Evolutionary conservation across 2,797 vertebrate genomes (phyloP).

Genomic region (Chaetophractus vellerosus): DNA sequence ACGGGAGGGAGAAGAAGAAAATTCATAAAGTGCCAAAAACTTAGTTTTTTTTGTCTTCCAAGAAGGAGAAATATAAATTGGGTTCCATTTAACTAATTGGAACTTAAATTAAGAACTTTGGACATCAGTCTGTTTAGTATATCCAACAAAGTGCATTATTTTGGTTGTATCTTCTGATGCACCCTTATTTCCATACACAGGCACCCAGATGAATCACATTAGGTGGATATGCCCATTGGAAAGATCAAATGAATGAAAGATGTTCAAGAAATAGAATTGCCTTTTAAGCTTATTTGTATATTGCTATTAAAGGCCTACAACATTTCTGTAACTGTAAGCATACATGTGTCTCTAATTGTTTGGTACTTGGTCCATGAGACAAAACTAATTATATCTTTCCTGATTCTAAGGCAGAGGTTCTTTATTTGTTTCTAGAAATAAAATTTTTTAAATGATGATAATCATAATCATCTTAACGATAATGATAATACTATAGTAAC

Average conservation of each 20-base stretch:
- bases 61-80: slow-evolving; percentile 6
- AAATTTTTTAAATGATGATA: background rate
- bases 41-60: background rate
- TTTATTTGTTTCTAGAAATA: slow-evolving; percentile 55
- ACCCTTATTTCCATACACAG: background rate
- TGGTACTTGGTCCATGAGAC: background rate
- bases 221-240: background rate
- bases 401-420: background rate
- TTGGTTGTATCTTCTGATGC: background rate
- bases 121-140: background rate
- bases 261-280: slow-evolving; percentile 37
- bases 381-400: slow-evolving; percentile 27
- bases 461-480: background rate
- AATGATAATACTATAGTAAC: background rate
- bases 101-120: background rate
- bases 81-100: background rate
- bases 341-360: background rate
- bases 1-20: background rate
- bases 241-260: background rate
- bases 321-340: background rate
- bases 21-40: background rate
- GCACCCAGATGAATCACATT: slow-evolving; percentile 27
- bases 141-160: background rate
- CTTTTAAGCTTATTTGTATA: slow-evolving; percentile 41
- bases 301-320: background rate